These are phyloP conservation scores for Phytoseiulus persimilis DNA, from an alignment of 2,888 invertebrate species.

Conservation along the genomic window DNA sequence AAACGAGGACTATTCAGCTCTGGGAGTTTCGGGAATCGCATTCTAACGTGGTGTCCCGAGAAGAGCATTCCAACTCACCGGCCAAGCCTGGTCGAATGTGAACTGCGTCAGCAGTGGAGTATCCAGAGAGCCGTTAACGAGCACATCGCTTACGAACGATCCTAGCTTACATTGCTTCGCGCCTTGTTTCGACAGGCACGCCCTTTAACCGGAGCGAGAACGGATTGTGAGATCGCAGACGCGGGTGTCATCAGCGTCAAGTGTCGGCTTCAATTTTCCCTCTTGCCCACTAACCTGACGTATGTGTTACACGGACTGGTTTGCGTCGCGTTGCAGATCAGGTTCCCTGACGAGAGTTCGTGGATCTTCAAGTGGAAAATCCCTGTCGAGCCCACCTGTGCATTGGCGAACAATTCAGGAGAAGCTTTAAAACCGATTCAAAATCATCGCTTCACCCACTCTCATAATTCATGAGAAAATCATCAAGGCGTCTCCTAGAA, in stretches of 20 bases:
- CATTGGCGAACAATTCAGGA: neutral
- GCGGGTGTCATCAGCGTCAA: neutral
- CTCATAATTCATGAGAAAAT: too few relatives aligned
- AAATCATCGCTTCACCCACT: neutral
- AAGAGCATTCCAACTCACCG: neutral
- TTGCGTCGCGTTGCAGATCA: neutral
- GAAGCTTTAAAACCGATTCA: neutral
- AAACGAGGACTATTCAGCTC: neutral
- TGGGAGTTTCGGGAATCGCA: neutral
- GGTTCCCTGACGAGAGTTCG: neutral
- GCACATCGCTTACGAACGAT: constrained; percentile 17
- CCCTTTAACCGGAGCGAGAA: neutral
- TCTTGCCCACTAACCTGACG: neutral
- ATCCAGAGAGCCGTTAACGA: neutral
- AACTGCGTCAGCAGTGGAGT: constrained; percentile 13
- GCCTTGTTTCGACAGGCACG: neutral
- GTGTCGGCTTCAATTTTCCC: neutral
- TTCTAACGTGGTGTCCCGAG: neutral
- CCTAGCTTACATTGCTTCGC: constrained; percentile 10
- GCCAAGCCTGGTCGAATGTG: constrained; percentile 27
- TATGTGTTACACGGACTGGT: neutral
- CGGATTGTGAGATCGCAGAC: neutral
- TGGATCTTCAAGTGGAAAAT: neutral
- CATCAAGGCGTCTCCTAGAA: too few relatives aligned
- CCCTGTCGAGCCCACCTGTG: neutral